Evolutionary conservation across 2,113 vertebrate species (phyloP).

Genomic region (Thryonomys swinderianus): DNA sequence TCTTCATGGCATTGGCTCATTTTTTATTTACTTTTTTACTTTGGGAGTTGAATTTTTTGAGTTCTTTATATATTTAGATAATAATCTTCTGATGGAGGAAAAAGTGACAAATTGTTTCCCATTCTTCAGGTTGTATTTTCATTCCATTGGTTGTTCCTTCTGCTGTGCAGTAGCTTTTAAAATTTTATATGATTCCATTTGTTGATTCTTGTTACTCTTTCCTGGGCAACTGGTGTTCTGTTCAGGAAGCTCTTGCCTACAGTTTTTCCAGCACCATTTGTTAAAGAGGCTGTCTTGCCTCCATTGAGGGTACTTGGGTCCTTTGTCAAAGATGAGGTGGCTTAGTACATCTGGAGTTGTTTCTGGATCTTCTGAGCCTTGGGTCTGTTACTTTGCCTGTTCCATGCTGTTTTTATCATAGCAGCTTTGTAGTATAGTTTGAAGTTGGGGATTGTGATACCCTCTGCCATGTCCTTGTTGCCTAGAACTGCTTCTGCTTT

Average conservation of each 20-base stretch:
- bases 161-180: background rate
- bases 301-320: background rate
- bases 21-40: background rate
- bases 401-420: too few relatives aligned
- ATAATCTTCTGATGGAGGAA: background rate
- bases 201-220: background rate
- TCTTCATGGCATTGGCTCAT: background rate
- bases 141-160: background rate
- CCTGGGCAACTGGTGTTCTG: background rate
- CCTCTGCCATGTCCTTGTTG: too few relatives aligned
- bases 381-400: too few relatives aligned
- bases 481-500: too few relatives aligned
- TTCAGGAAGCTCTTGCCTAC: background rate
- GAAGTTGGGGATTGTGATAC: too few relatives aligned
- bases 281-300: background rate
- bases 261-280: background rate
- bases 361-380: too few relatives aligned
- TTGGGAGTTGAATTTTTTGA: background rate
- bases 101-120: background rate
- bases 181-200: background rate
- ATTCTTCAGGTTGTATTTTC: background rate
- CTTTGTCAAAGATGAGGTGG: background rate
- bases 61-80: background rate
- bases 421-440: too few relatives aligned
- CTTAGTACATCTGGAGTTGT: too few relatives aligned